Evolutionary conservation across 2,888 invertebrate species (phyloP), one percentile per base, ranked within the genome.

Genomic region (Desoria tigrina): DNA sequence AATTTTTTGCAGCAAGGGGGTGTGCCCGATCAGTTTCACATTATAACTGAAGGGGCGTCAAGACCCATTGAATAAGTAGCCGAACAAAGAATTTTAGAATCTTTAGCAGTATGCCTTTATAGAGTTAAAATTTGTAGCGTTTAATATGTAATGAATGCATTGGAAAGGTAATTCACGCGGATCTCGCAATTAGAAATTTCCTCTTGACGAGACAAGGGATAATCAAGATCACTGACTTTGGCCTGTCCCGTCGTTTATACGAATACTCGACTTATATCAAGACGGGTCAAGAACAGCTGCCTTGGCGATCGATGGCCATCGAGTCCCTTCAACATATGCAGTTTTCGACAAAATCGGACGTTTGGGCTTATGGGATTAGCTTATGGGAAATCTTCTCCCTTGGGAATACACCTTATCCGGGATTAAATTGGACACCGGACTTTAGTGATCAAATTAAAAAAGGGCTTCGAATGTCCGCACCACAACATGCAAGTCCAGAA

Each of bases 181-280:
- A 63, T 24, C 45, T 65, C 7, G 65, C 65, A 16, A 49, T 54
- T 3, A 7, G 65, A 21, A 65, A 65, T 26, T 27, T 65, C 18
- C 28, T 65, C 9, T 21, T 65, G 4, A 56, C 61, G 1, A 42
- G 1, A 2, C 2, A 27, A 4, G 49, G 37, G 28, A 24, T 16
- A 1, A 49, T 50, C 7, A 65, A 65, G 32, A 61, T 65, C 23
- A 61, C 65, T 11, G 65, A 61, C n/a, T 65, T 65, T 55, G 61
- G 61, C 9, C 32, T 65, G 23, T 61, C 61, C 1, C 16, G 65
- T 11, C 42, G 61, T 21, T 37, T 65, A 26, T 65, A 61, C 37
- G 65, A 58, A 16, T 65, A 61, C 26, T 61, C 65, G 21, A 61
- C 23, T 39, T 65, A 65, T 24, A 61, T 61, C 16, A 61, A 65